phyloP scores from a whole-genome alignment of 2,113 vertebrate species.

The Leucoraja erinaceus region DNA sequence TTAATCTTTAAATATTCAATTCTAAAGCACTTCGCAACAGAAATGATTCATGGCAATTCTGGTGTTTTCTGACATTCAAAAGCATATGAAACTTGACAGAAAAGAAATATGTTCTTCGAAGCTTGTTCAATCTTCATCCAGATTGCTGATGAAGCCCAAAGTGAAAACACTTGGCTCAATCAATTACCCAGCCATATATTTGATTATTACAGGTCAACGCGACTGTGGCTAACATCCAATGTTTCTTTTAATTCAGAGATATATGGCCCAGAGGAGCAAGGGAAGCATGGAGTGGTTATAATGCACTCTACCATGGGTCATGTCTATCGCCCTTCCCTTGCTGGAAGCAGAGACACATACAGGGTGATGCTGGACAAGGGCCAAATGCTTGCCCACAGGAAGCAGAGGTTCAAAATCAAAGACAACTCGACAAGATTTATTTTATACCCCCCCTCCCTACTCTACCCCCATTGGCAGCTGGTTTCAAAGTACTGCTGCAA shows the following conservation, averaged over 20 bases:
- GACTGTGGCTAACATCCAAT: neutral
- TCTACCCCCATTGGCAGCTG: neutral
- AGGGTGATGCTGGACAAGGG: neutral
- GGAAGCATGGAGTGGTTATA: neutral
- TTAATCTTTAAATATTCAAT: neutral
- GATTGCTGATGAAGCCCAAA: neutral
- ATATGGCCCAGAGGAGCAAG: constrained; percentile 9
- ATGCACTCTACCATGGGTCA: neutral
- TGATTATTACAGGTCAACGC: neutral
- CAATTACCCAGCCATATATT: neutral
- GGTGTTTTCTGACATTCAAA: neutral
- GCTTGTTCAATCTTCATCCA: neutral
- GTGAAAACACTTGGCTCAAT: neutral
- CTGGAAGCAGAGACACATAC: neutral
- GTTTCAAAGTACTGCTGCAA: neutral
- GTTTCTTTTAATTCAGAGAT: neutral
- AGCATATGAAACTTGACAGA: neutral
- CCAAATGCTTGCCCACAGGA: neutral
- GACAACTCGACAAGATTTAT: neutral
- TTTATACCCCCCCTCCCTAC: no score
- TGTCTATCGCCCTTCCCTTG: neutral
- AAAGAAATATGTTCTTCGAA: neutral
- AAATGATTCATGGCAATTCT: neutral
- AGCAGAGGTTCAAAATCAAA: neutral
- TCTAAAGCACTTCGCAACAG: neutral